phyloP scores from a whole-genome alignment of 2,797 vertebrate species.

The Poeciliopsis infans region DNA sequence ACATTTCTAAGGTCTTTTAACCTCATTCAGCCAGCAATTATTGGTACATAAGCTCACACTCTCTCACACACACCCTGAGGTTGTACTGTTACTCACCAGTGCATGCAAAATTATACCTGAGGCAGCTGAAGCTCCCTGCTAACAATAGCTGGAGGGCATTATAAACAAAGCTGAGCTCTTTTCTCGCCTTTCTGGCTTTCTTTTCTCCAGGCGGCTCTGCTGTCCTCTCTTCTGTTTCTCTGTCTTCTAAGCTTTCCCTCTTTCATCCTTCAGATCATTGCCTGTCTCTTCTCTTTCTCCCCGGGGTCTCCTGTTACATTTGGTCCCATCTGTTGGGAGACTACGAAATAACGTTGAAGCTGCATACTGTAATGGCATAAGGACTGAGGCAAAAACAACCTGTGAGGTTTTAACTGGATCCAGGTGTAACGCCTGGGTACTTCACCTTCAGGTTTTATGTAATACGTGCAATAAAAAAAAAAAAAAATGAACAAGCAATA shows the following conservation, averaged over 20 bases:
- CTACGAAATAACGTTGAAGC: constrained; percentile 46
- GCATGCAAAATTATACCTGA: constrained; percentile 58
- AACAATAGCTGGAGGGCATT: constrained; percentile 62
- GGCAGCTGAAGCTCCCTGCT: constrained; percentile 43
- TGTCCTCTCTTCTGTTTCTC: constrained; percentile 20
- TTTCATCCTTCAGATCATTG: constrained; percentile 17
- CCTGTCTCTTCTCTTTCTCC: constrained; percentile 5
- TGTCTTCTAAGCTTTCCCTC: constrained; percentile 19
- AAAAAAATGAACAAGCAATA: constrained; percentile 39
- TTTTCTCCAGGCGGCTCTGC: constrained; percentile 42
- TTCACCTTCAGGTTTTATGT: constrained; percentile 41
- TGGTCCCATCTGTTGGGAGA: constrained; percentile 62
- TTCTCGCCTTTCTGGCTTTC: constrained; percentile 39
- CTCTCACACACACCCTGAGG: constrained; percentile 19
- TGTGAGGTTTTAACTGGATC: constrained; percentile 53
- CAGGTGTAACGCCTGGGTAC: constrained; percentile 67
- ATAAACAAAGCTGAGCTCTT: constrained; percentile 75
- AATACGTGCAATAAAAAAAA: constrained; percentile 44
- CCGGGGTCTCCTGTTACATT: constrained; percentile 47
- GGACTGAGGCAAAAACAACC: constrained; percentile 52
- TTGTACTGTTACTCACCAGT: constrained; percentile 31
- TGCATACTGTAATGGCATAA: constrained; percentile 24
- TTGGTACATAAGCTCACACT: constrained; percentile 12
- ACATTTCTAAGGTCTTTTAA: constrained; percentile 15
- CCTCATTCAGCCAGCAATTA: constrained; percentile 15